Evolutionary conservation across 2,888 invertebrate species (phyloP), one percentile per base, ranked within the genome.

Genomic region (Nephrotoma flavescens): DNA sequence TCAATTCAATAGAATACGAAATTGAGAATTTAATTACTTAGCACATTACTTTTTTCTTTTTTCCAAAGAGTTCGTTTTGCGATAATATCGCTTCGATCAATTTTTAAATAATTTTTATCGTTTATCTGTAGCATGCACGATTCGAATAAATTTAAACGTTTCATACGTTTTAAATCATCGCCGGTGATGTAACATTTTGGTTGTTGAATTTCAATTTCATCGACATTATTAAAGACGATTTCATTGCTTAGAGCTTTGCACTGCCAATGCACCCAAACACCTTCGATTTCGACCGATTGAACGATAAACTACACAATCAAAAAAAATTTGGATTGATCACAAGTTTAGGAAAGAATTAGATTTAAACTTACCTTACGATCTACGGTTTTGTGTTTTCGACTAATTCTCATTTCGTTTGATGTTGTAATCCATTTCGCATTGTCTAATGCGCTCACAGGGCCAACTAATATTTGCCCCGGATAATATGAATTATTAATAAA

Each of bases 121-220:
- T 97, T 96, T 84, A 98, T 95, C 92, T 98, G 97, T 88, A 97
- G 93, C 88, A 96, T 96, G 90, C 96, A 96, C 83, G 97, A 95
- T 90, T 96, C 96, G 89, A 97, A 97, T 87, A 97, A 95, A 90
- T 97, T 97, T 88, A 98, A 92, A 88, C 96, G 93, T 90, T 96
- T 96, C 86, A 98, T 92, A 89, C 96, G 95, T 90, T 95, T 95
- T 41, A 98, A 92, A 89, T 97, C 96, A 12, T 96, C 96, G 87
- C 96, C 96, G 90, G 94, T 92, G 0, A 96, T 92, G n/a, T 93
- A 91, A 86, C 93, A 93, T 89, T 94, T 95, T 11, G 96, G 96
- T 88, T 96, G 95, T 87, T 94, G 94, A 52, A 94, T 92, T 41
- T 94, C 93, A 87, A 93, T 92, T 31, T 92, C 91, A 84, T 93